phyloP scores from a whole-genome alignment of 2,888 invertebrate genomes.

The Cheilosia variabilis region DNA sequence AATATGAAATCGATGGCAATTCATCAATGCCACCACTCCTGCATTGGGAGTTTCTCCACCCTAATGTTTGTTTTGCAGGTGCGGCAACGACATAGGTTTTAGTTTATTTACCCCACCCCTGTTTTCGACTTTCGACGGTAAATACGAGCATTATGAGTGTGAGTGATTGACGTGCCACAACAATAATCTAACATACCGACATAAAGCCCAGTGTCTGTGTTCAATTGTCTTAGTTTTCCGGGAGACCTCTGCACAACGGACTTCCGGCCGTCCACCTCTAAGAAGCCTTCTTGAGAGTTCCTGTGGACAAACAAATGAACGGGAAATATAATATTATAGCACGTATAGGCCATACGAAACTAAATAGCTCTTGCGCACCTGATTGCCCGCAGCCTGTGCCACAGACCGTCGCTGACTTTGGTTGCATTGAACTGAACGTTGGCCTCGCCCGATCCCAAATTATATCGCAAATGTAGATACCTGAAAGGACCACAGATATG shows the following conservation, averaged over 20 bases:
- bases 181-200: constrained; percentile 87
- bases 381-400: constrained; percentile 91
- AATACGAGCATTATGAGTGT: neutral
- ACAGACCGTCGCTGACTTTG: constrained; percentile 93
- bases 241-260: constrained; percentile 92
- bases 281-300: constrained; percentile 92
- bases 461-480: constrained; percentile 87
- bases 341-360: constrained; percentile 39
- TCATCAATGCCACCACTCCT: constrained; percentile 44
- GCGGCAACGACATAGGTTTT: constrained; percentile 32
- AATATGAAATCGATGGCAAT: constrained; percentile 62
- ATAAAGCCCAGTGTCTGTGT: constrained; percentile 94
- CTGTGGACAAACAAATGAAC: constrained; percentile 83
- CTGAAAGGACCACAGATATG: constrained; percentile 75
- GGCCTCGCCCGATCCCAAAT: constrained; percentile 94
- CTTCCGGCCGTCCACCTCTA: constrained; percentile 95
- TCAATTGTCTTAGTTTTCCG: constrained; percentile 92
- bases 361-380: constrained; percentile 85
- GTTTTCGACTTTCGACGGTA: constrained; percentile 34
- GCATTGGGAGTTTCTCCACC: constrained; percentile 9
- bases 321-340: constrained; percentile 41
- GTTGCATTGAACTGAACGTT: constrained; percentile 93
- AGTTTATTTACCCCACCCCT: constrained; percentile 35
- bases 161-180: neutral
- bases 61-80: constrained; percentile 60